These are phyloP conservation scores for Aviceda subcristata DNA, from an alignment of 2,113 vertebrate genomes.

Conservation along the genomic window DNA sequence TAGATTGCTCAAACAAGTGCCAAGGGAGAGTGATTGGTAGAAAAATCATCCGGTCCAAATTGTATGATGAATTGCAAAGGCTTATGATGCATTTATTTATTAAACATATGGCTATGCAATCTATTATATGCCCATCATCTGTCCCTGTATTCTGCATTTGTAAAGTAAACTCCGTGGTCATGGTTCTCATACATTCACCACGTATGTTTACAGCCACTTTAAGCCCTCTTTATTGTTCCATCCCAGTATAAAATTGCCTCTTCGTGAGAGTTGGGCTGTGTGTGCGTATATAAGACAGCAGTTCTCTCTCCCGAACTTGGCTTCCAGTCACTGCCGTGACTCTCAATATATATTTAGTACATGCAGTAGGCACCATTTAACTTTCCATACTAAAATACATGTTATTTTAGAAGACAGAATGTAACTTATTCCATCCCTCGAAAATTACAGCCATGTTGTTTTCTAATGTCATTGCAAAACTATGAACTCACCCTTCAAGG, in stretches of 20 bases:
- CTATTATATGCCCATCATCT: neutral
- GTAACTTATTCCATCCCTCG: constrained; percentile 10
- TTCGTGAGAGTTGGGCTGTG: neutral
- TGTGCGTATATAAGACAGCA: neutral
- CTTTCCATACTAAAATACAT: constrained; percentile 53
- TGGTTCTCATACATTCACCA: neutral
- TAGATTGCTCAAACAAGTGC: neutral
- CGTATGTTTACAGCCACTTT: neutral
- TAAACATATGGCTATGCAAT: neutral
- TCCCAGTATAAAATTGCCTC: neutral
- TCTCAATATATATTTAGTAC: constrained; percentile 57
- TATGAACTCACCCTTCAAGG: constrained; percentile 8
- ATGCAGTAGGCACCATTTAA: constrained; percentile 54
- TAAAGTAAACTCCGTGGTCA: neutral
- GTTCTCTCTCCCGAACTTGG: neutral
- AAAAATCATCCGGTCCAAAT: neutral
- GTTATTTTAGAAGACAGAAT: constrained; percentile 51
- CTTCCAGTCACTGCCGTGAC: neutral
- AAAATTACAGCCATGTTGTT: constrained; percentile 51
- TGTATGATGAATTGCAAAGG: neutral
- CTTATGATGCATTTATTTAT: neutral
- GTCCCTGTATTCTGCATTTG: neutral
- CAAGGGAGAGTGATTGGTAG: neutral
- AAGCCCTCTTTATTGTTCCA: neutral
- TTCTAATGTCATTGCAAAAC: constrained; percentile 40